phyloP scores from a whole-genome alignment of 2,888 invertebrate genomes.

The Tachina grossa region DNA sequence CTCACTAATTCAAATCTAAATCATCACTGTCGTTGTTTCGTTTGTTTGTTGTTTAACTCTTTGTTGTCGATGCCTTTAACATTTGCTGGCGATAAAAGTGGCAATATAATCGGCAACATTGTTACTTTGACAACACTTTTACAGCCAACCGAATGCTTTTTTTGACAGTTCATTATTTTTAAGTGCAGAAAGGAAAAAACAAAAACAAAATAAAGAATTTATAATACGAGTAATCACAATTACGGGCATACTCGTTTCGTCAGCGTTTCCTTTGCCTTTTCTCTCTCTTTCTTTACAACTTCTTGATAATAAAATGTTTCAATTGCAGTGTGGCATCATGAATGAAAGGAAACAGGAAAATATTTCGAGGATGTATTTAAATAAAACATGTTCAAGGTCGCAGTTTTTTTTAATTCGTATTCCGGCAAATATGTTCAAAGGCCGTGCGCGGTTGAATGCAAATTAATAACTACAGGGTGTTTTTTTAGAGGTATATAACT shows the following conservation, averaged over 20 bases:
- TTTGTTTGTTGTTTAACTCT: not conserved
- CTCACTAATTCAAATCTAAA: conserved; percentile 56
- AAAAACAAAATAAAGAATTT: not conserved
- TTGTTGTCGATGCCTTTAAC: conserved; percentile 30
- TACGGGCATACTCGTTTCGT: not conserved
- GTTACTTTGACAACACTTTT: conserved; percentile 74
- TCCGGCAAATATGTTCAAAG: not conserved
- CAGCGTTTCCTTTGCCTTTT: conserved; percentile 2
- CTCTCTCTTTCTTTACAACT: conserved; percentile 17
- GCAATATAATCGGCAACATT: conserved; percentile 71
- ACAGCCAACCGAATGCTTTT: conserved; percentile 72
- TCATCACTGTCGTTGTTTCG: conserved; percentile 28
- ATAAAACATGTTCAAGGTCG: conserved; percentile 53
- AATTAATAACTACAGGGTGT: conserved; percentile 38
- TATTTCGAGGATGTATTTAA: conserved; percentile 19
- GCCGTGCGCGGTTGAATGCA: not conserved
- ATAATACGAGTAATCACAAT: conserved; percentile 32
- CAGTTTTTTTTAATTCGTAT: not conserved
- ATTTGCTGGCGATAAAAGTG: conserved; percentile 64
- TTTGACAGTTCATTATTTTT: conserved; percentile 74
- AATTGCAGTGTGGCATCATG: conserved; percentile 21
- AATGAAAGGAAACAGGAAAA: conserved; percentile 25
- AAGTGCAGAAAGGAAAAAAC: conserved; percentile 14
- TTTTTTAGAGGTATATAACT: too few species aligned
- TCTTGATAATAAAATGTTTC: conserved; percentile 27